Percentiles rank a stretch among this genome's conserved stretches.
Conservation (phyloP, 2,888 invertebrate genomes). For the Nesidiocoris tenuis region DNA sequence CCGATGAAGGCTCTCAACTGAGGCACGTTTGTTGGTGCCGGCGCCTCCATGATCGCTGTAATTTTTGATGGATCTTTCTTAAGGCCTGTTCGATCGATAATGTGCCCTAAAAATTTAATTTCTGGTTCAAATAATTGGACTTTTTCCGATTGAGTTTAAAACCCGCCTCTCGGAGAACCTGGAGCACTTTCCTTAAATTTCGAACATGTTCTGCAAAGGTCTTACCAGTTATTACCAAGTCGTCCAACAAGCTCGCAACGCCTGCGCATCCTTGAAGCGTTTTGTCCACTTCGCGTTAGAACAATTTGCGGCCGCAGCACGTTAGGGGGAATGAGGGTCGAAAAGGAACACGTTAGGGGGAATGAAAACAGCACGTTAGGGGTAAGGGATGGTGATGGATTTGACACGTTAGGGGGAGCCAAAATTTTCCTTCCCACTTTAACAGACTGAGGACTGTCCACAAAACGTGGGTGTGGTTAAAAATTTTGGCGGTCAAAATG, state of each 20-base stretch:
- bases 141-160: conserved; percentile 3
- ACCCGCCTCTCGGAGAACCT: not conserved
- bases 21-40: conserved; percentile 14
- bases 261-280: conserved; percentile 13
- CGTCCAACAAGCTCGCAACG: not conserved
- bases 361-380: too few relatives aligned
- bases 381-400: too few relatives aligned
- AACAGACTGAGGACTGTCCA: too few relatives aligned
- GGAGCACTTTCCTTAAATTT: not conserved
- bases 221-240: conserved; percentile 8
- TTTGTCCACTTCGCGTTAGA: not conserved
- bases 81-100: not conserved
- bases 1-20: not conserved
- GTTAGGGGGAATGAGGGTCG: too few relatives aligned
- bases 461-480: too few relatives aligned
- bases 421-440: too few relatives aligned
- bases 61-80: not conserved
- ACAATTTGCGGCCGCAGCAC: too few relatives aligned
- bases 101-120: conserved; percentile 14
- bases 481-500: too few relatives aligned
- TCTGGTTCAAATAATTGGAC: not conserved
- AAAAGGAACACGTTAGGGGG: too few relatives aligned
- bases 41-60: conserved; percentile 8
- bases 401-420: too few relatives aligned
- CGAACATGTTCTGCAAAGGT: not conserved